phyloP scores from a whole-genome alignment of 1,140 invertebrate genomes.

The Drosophila orena region DNA sequence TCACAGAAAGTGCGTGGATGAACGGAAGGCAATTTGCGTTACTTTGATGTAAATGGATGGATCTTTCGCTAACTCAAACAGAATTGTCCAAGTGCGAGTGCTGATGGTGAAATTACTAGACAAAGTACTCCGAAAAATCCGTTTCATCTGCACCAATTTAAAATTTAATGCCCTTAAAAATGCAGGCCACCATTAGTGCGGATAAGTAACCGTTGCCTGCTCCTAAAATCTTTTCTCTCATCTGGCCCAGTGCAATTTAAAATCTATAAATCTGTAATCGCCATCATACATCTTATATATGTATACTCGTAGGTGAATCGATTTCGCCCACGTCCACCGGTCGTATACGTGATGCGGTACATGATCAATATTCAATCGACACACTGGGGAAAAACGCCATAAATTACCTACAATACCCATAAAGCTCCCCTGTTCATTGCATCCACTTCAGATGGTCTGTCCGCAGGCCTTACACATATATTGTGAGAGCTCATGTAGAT shows the following conservation, averaged over 20 bases:
- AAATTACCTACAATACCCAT: slow-evolving; percentile 41
- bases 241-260: slow-evolving; percentile 17
- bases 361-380: slow-evolving; percentile 49
- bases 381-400: slow-evolving; percentile 18
- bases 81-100: slow-evolving; percentile 19
- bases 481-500: not conserved
- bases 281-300: slow-evolving; percentile 19
- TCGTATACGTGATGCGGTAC: slow-evolving; percentile 39
- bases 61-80: slow-evolving; percentile 34
- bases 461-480: not conserved
- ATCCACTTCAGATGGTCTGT: slow-evolving; percentile 3
- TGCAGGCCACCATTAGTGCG: slow-evolving; percentile 8
- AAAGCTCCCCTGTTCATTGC: slow-evolving; percentile 26
- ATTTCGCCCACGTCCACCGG: slow-evolving; percentile 22
- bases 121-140: not conserved
- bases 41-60: slow-evolving; percentile 47
- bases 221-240: slow-evolving; percentile 3
- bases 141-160: slow-evolving; percentile 24
- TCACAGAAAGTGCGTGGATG: slow-evolving; percentile 4
- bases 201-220: not conserved
- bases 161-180: slow-evolving; percentile 23
- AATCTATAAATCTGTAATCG: slow-evolving; percentile 33
- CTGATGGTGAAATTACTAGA: slow-evolving; percentile 9
- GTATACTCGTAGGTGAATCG: slow-evolving; percentile 17
- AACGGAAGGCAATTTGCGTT: slow-evolving; percentile 32